These are phyloP conservation scores for Cyrtodaria siliqua DNA, from an alignment of 2,888 invertebrate species.

Conservation along the genomic window DNA sequence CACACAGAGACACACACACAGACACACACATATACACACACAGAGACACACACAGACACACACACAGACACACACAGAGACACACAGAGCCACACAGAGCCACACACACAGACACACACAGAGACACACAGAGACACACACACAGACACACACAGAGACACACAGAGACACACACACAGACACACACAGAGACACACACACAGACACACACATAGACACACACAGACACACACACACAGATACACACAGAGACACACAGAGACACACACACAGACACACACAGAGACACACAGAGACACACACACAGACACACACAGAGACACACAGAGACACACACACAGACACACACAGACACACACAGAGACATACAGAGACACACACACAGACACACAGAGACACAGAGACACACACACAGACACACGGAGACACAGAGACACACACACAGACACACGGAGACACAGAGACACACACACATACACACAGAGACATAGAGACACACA, in stretches of 20 bases:
- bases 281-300: constrained; percentile 17
- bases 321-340: background rate
- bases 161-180: background rate
- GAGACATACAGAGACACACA: background rate
- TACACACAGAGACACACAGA: constrained; percentile 13
- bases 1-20: background rate
- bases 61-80: background rate
- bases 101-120: background rate
- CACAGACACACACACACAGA: background rate
- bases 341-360: too few relatives aligned
- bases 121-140: background rate
- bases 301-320: constrained; percentile 24
- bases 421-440: too few relatives aligned
- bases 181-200: background rate
- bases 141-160: background rate
- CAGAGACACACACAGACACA: background rate
- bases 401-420: too few relatives aligned
- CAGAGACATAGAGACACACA: too few relatives aligned
- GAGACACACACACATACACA: too few relatives aligned
- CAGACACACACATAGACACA: constrained; percentile 2
- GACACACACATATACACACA: background rate
- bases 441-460: too few relatives aligned
- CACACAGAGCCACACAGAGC: background rate
- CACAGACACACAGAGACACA: too few relatives aligned
- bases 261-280: constrained; percentile 17